phyloP scores from a whole-genome alignment of 2,113 vertebrate genomes.

The Corapipo altera region DNA sequence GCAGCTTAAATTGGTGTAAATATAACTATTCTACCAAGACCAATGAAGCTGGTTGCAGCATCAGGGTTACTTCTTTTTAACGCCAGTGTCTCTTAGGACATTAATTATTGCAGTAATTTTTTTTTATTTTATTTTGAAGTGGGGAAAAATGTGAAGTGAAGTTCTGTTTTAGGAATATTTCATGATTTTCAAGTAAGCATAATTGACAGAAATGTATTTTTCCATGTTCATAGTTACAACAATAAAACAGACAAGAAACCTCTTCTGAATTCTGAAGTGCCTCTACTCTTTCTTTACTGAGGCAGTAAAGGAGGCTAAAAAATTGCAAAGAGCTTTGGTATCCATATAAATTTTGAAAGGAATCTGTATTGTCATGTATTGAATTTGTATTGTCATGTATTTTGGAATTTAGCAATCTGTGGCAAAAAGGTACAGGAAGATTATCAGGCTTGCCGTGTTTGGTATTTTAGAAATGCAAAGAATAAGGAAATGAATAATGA shows the following conservation, averaged over 20 bases:
- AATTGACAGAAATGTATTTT: background rate
- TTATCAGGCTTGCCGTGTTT: background rate
- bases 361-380: background rate
- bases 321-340: background rate
- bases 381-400: background rate
- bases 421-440: background rate
- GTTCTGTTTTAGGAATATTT: background rate
- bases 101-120: background rate
- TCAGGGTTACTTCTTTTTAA: background rate
- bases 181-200: background rate
- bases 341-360: background rate
- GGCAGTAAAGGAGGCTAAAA: background rate
- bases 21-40: background rate
- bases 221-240: background rate
- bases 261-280: background rate
- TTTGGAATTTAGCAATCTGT: background rate
- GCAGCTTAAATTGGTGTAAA: background rate
- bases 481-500: background rate
- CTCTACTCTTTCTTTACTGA: background rate
- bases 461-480: background rate
- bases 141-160: background rate
- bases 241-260: background rate
- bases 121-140: background rate
- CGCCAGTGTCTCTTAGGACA: background rate
- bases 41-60: background rate